These are phyloP conservation scores for Danio kyathit DNA, from an alignment of 2,797 vertebrate genomes.

Conservation along the genomic window DNA sequence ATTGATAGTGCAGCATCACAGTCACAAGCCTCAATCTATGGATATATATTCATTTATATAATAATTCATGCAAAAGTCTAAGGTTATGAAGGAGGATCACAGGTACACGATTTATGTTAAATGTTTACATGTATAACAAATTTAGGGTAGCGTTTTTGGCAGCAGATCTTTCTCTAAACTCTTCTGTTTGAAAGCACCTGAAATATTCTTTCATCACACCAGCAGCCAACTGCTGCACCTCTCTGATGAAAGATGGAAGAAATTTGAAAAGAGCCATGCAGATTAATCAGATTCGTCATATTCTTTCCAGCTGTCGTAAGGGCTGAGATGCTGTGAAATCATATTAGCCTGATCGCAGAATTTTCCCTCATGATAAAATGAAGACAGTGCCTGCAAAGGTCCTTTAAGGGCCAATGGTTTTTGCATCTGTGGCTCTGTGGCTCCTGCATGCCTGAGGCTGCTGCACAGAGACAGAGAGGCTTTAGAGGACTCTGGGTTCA, in stretches of 20 bases:
- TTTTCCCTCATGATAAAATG: slow-evolving; percentile 63
- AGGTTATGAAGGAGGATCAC: neutral
- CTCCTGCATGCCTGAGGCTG: slow-evolving; percentile 56
- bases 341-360: slow-evolving; percentile 71
- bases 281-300: slow-evolving; percentile 66
- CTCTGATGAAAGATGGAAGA: slow-evolving; percentile 44
- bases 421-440: slow-evolving; percentile 75
- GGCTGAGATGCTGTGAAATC: slow-evolving; percentile 68
- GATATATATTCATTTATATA: neutral
- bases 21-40: slow-evolving; percentile 31
- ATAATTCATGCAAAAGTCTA: neutral
- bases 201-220: slow-evolving; percentile 42
- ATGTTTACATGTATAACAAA: neutral
- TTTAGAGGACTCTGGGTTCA: slow-evolving; percentile 48
- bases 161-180: neutral
- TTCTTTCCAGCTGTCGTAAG: slow-evolving; percentile 75
- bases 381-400: slow-evolving; percentile 56
- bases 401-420: slow-evolving; percentile 64
- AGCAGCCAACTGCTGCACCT: slow-evolving; percentile 26
- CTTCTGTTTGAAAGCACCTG: slow-evolving; percentile 15
- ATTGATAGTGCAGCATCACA: slow-evolving; percentile 43
- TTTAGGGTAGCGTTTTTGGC: neutral
- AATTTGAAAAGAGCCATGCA: slow-evolving; percentile 20
- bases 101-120: neutral
- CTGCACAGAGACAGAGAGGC: slow-evolving; percentile 45